These are phyloP conservation scores for Ginglymostoma cirratum DNA, from an alignment of 2,113 vertebrate genomes.

Conservation along the genomic window DNA sequence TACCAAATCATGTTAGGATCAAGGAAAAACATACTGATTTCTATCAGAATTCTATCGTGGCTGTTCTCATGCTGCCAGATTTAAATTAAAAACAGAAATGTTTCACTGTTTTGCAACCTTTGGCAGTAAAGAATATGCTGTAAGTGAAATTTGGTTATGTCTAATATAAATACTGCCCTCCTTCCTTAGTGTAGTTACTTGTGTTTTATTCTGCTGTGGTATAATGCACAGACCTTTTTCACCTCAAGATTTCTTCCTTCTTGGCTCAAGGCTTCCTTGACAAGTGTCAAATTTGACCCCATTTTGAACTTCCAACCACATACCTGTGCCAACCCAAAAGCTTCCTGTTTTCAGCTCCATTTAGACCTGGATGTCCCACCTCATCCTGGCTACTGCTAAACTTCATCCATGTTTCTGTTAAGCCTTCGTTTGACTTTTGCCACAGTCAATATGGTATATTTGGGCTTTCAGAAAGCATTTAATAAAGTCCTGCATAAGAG, in stretches of 20 bases:
- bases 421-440: no score
- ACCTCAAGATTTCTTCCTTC: neutral
- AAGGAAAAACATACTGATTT: neutral
- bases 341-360: neutral
- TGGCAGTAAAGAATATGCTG: neutral
- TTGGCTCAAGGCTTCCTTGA: neutral
- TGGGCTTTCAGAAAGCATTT: no score
- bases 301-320: neutral
- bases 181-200: neutral
- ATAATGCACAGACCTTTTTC: neutral
- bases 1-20: neutral
- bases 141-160: neutral
- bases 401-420: neutral
- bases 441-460: no score
- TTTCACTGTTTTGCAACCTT: neutral
- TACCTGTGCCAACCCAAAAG: neutral
- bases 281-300: neutral
- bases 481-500: no score
- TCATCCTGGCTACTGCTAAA: neutral
- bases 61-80: neutral
- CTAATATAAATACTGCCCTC: neutral
- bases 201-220: neutral
- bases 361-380: neutral
- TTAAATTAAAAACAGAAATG: neutral
- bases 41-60: neutral